Base-by-base conservation (phyloP, 2,888 invertebrate species). In the Callinectes sapidus region DNA sequence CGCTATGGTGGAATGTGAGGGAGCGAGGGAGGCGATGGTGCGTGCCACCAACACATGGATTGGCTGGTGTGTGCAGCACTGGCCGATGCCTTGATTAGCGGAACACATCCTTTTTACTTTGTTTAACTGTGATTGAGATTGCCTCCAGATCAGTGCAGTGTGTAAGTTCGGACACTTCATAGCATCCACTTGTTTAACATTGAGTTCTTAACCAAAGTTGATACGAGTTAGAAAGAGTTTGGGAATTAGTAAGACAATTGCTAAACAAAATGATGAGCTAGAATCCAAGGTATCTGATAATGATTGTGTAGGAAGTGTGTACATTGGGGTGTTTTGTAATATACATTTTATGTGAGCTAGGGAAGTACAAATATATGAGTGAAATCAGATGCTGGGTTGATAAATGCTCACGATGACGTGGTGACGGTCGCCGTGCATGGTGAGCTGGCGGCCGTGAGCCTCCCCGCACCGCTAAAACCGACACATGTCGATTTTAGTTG, bases 291-390 rank as follows among this genome's bases (percentile, higher is more conserved):
- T 81, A 35, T 81, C n/a, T 32, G 81, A 35, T 81, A 35, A 81
- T 35, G 35, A 35, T 81, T 35, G 81, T 91, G 66, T 91, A 87
- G 87, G 61, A 91, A 87, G 55, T 90, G 23, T 90, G 90, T 91
- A 87, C 87, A 91, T 71, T 87, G 87, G 87, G 61, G 42, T 91
- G 91, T 91, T 86, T 91, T 91, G 91, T 91, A 91, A 81, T 91
- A 77, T 91, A 81, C 81, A 81, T 32, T 35, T 35, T 81, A 91
- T 87, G 61, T 87, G 71, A 87, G 66, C 87, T 87, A 91, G 91
- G 87, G 91, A 91, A 91, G 91, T 91, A 91, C 91, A 91, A 91
- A 91, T 91, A 86, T 91, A 71, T 91, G 91, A 85, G 28, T 91
- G 71, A 71, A 66, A 91, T 87, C 87, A 87, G 71, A 87, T 35